Evolutionary conservation across 92 coral and sea anemone genomes (phyloP).

Genomic region (Ricordea florida): DNA sequence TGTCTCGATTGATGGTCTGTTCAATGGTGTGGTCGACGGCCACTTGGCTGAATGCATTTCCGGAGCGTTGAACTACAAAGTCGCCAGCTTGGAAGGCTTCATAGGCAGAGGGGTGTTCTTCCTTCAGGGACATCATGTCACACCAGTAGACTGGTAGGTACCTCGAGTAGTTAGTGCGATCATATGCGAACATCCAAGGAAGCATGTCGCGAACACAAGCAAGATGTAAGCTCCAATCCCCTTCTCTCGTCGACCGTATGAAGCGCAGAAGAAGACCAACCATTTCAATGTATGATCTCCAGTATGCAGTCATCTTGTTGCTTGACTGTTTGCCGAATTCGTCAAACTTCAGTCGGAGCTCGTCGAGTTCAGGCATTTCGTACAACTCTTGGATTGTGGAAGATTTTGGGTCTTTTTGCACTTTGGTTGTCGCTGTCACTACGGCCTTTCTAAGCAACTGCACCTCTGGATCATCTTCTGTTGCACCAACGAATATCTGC

Average conservation of each 20-base stretch:
- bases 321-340: too few species aligned
- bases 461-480: conserved; percentile 19
- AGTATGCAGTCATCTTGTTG: conserved; percentile 32
- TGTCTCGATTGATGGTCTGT: conserved; percentile 5
- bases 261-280: too few species aligned
- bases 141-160: conserved; percentile 40
- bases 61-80: too few species aligned
- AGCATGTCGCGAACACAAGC: conserved; percentile 39
- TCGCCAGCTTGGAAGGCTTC: conserved; percentile 24
- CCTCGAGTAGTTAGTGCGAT: conserved; percentile 37
- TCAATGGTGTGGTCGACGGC: conserved; percentile 37
- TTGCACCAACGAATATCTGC: conserved; percentile 19
- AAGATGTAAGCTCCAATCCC: too few species aligned
- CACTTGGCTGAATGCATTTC: too few species aligned
- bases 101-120: conserved; percentile 29
- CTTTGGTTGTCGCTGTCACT: conserved; percentile 20
- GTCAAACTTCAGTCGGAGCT: too few species aligned
- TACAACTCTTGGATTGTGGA: too few species aligned
- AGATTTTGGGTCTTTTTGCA: conserved; percentile 26
- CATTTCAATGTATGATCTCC: conserved; percentile 39
- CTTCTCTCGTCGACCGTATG: too few species aligned
- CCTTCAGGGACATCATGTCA: conserved; percentile 36
- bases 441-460: conserved; percentile 32
- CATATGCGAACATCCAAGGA: conserved; percentile 49
- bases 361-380: too few species aligned